These are phyloP conservation scores for Odontocolon sp. DNA, from an alignment of 2,888 invertebrate genomes.

Conservation along the genomic window DNA sequence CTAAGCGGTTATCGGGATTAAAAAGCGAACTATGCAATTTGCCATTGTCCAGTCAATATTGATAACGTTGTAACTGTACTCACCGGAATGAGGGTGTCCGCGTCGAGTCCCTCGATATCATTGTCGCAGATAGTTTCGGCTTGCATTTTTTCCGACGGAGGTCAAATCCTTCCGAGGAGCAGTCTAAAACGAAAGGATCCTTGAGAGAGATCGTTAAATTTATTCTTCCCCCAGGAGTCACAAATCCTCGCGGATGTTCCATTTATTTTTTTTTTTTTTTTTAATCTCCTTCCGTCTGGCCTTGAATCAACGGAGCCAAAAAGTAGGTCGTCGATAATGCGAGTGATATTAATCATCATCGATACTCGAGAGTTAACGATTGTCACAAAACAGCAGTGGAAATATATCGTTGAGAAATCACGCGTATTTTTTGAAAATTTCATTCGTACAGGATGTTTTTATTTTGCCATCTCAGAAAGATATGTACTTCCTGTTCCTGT, in stretches of 20 bases:
- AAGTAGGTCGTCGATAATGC: not conserved
- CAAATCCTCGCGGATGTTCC: slow-evolving; percentile 55
- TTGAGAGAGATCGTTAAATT: slow-evolving; percentile 51
- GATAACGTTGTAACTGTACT: slow-evolving; percentile 61
- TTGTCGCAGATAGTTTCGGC: slow-evolving; percentile 78
- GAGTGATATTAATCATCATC: not conserved
- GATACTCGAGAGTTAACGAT: not conserved
- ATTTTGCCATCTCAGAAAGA: slow-evolving; percentile 73
- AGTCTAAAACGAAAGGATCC: slow-evolving; percentile 68
- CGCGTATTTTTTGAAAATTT: slow-evolving; percentile 72
- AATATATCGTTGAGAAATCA: no score
- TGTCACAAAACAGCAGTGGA: no score
- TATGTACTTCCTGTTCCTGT: slow-evolving; percentile 81
- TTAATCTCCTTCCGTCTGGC: slow-evolving; percentile 63
- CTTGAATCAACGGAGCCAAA: slow-evolving; percentile 62
- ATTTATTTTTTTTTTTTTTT: no score
- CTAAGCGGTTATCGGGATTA: no score
- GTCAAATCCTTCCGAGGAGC: slow-evolving; percentile 59
- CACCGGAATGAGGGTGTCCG: slow-evolving; percentile 81
- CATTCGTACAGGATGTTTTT: slow-evolving; percentile 79
- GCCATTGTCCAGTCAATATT: no score
- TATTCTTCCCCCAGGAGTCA: slow-evolving; percentile 47
- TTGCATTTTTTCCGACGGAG: slow-evolving; percentile 73
- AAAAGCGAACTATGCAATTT: no score
- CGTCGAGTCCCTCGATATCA: slow-evolving; percentile 77